phyloP scores from a whole-genome alignment of 2,113 vertebrate species.

The Cyphomyrus discorhynchus region DNA sequence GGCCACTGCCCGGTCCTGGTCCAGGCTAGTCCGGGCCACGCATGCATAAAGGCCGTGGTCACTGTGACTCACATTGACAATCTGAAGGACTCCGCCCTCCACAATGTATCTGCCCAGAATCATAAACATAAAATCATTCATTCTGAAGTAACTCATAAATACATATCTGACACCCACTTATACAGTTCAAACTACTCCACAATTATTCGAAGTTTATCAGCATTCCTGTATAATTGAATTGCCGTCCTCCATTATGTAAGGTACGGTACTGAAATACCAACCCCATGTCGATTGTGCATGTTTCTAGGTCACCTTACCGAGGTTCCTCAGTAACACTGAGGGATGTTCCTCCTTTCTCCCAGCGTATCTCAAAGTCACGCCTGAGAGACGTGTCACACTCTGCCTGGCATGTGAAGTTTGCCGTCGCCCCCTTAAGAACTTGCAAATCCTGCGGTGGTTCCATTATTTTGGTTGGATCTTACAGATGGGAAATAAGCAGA shows the following conservation, averaged over 20 bases:
- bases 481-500: background rate
- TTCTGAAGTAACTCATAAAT: background rate
- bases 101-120: slow-evolving; percentile 55
- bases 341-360: slow-evolving; percentile 72
- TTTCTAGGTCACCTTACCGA: slow-evolving; percentile 55
- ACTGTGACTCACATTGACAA: slow-evolving; percentile 66
- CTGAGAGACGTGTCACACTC: slow-evolving; percentile 75
- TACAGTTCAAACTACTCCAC: background rate
- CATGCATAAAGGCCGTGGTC: slow-evolving; percentile 80
- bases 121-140: background rate
- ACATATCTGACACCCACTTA: background rate
- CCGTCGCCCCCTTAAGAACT: slow-evolving; percentile 62
- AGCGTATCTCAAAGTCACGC: slow-evolving; percentile 73
- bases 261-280: slow-evolving; percentile 9
- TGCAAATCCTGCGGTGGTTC: slow-evolving; percentile 64
- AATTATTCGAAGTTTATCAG: background rate
- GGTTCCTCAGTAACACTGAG: slow-evolving; percentile 59
- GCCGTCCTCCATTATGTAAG: background rate
- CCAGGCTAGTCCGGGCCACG: slow-evolving; percentile 69
- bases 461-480: slow-evolving; percentile 79
- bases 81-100: slow-evolving; percentile 70
- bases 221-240: background rate
- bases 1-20: slow-evolving; percentile 51
- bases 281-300: background rate
- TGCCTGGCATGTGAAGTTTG: slow-evolving; percentile 74